Evolutionary conservation across 2,113 vertebrate genomes (phyloP).

Genomic region (Choloepus hoffmanni): DNA sequence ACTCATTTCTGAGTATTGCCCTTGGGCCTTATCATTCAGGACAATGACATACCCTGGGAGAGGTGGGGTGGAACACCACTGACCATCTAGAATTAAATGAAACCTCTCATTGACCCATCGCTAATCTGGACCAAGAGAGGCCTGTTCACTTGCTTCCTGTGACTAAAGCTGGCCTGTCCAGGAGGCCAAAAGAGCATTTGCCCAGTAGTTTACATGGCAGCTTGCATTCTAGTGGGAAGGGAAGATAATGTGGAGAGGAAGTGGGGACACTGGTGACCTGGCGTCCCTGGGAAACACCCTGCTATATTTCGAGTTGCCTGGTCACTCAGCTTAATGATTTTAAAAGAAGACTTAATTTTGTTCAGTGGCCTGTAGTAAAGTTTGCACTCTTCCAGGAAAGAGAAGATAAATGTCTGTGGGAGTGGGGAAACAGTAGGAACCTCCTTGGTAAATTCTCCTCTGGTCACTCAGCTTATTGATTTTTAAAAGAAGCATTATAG

Average conservation of each 20-base stretch:
- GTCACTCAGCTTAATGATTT: slow-evolving; percentile 66
- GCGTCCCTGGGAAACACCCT: slow-evolving; percentile 58
- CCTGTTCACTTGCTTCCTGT: slow-evolving; percentile 43
- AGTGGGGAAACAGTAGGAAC: slow-evolving; percentile 17
- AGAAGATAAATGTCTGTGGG: slow-evolving; percentile 70
- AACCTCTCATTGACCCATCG: slow-evolving; percentile 62
- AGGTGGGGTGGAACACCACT: slow-evolving; percentile 55
- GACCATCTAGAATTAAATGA: slow-evolving; percentile 61
- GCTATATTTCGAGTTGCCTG: slow-evolving; percentile 53
- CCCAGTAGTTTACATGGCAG: not conserved
- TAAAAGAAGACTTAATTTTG: slow-evolving; percentile 72
- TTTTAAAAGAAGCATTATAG: slow-evolving; percentile 52
- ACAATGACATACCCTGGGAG: slow-evolving; percentile 59
- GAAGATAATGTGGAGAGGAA: slow-evolving; percentile 34
- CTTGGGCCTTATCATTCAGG: slow-evolving; percentile 48
- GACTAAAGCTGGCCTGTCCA: not conserved
- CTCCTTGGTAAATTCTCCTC: slow-evolving; percentile 66
- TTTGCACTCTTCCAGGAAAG: slow-evolving; percentile 57
- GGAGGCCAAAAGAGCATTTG: slow-evolving; percentile 2
- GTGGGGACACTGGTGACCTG: not conserved
- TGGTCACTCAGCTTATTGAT: slow-evolving; percentile 57
- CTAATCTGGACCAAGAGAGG: not conserved
- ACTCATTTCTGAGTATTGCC: slow-evolving; percentile 69
- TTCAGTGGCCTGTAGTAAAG: slow-evolving; percentile 66
- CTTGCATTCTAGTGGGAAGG: slow-evolving; percentile 42